phyloP scores from a whole-genome alignment of 2,113 vertebrate genomes.

The Eulemur rufifrons region DNA sequence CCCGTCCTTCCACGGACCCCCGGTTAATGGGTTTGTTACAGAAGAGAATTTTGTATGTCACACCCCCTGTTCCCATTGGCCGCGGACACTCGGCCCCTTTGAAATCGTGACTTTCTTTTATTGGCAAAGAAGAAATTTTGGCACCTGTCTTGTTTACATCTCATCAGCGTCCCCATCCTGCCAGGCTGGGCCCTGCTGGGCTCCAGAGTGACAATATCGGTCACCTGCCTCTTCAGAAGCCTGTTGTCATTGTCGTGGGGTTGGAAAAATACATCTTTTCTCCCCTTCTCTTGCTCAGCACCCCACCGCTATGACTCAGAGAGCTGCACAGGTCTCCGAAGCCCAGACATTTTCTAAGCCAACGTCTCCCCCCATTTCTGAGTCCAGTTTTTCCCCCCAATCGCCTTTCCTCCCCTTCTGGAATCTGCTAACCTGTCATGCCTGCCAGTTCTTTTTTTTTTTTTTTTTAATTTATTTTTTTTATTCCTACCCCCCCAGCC shows the following conservation, averaged over 20 bases:
- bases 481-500: not conserved
- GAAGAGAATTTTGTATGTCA: no score
- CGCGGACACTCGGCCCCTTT: no score
- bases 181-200: slow-evolving; percentile 48
- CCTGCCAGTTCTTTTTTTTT: no score
- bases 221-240: slow-evolving; percentile 1
- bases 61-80: no score
- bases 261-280: slow-evolving; percentile 54
- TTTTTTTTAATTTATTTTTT: no score
- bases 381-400: not conserved
- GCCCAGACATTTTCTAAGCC: not conserved
- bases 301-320: not conserved
- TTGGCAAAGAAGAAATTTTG: not conserved
- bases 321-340: not conserved
- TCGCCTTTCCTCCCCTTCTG: not conserved
- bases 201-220: not conserved
- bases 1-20: no score
- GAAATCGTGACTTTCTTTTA: no score
- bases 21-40: no score
- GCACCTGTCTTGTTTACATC: slow-evolving; percentile 56
- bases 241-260: not conserved
- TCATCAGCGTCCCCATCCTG: not conserved
- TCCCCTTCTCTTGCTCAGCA: not conserved
- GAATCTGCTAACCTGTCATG: not conserved
- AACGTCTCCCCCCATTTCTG: not conserved